Conservation (phyloP, 2,113 vertebrate species). For the Sphaerodactylus townsendi region DNA sequence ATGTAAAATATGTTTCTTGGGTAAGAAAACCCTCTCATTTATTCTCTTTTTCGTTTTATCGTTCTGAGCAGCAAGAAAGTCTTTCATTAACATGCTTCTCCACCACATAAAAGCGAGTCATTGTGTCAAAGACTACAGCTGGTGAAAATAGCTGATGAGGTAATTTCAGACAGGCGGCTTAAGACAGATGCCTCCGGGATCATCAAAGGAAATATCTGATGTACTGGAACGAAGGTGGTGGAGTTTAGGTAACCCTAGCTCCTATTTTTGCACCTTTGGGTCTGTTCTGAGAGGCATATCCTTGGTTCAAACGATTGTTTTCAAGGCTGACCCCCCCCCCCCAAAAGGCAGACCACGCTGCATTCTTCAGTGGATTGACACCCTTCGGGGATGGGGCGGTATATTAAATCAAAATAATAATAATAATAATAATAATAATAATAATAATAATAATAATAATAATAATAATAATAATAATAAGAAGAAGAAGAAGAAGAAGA, state of each 20-base stretch:
- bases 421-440: too few relatives aligned
- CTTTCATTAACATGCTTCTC: slow-evolving; percentile 32
- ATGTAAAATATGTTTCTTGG: slow-evolving; percentile 29
- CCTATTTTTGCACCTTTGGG: neutral
- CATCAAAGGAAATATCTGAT: neutral
- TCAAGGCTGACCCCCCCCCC: too few relatives aligned
- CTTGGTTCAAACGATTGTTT: neutral
- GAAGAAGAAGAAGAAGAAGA: too few relatives aligned
- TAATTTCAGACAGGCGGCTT: neutral
- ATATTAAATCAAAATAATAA: too few relatives aligned
- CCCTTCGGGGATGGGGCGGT: too few relatives aligned
- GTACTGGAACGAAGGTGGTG: neutral
- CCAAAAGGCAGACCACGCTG: too few relatives aligned
- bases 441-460: too few relatives aligned
- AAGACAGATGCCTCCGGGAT: neutral
- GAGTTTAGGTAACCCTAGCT: neutral
- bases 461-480: too few relatives aligned
- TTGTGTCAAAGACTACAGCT: slow-evolving; percentile 16
- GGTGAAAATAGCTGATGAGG: slow-evolving; percentile 26
- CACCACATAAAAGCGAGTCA: slow-evolving; percentile 18
- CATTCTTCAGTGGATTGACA: too few relatives aligned
- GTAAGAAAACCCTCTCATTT: slow-evolving; percentile 11
- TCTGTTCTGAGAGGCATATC: neutral
- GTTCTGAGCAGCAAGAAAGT: slow-evolving; percentile 15
- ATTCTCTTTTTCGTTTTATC: slow-evolving; percentile 29